Evolutionary conservation across 2,113 vertebrate genomes (phyloP), one percentile per base, ranked within the genome.

Genomic region (Rhinoderma darwinii): DNA sequence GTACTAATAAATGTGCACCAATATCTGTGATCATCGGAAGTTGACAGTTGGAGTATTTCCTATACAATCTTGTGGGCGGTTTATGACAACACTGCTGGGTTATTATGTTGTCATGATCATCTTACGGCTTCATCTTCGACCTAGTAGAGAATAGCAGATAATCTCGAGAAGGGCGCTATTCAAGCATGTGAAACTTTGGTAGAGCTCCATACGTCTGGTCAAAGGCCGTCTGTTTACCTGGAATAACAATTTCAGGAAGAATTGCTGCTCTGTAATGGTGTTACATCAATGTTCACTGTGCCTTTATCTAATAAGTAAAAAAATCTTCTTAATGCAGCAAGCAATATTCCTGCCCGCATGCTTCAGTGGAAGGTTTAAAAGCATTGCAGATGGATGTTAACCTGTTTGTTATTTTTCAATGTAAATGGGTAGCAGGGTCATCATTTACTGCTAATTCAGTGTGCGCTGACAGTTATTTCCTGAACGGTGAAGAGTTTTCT

Each of bases 381-480:
- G 75, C 73, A 37, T 68, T 51, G 56, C 59, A 79, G 78, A 86
- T 78, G 27, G 59, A 78, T 63, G 27, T 70, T 86, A 86, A 86
- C 44, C 59, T 79, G 75, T 76, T 56, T 86, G 56, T 50, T 63
- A 66, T 50, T 77, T 79, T 70, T 22, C 76, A 68, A 79, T 79
- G 84, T 66, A 79, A 79, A 79, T 68, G 59, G 82, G 74, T 78
- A n/a, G 59, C 75, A 66, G 37, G 84, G 75, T 86, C 84, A 86
- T 78, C 84, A 79, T 78, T 86, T 86, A 86, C 41, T 20, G 75
- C 43, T 78, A 79, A 86, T 78, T 86, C 61, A 68, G 84, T 51
- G 30, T 47, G 51, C 27, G 59, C 74, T 66, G 84, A 78, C 74
- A 68, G 74, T 77, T 39, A 68, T 79, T 86, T 86, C 68, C 84